These are phyloP conservation scores for Xylota segnis DNA, from an alignment of 2,888 invertebrate genomes.

Conservation along the genomic window DNA sequence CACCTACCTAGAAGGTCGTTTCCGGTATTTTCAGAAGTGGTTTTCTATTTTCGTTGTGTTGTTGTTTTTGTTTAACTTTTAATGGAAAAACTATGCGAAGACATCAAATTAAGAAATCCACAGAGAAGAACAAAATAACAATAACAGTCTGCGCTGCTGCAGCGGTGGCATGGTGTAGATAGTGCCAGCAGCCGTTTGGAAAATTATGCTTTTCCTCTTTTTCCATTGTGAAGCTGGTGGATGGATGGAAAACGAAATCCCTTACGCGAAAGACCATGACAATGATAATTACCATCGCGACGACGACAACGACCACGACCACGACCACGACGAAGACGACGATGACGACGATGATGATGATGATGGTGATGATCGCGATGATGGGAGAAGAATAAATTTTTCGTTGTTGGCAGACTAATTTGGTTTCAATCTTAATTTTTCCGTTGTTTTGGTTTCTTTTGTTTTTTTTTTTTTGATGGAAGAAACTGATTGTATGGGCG, in stretches of 20 bases:
- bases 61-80: conserved; percentile 43
- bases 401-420: conserved; percentile 52
- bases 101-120: conserved; percentile 68
- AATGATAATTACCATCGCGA: conserved; percentile 67
- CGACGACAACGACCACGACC: background rate
- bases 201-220: conserved; percentile 67
- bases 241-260: conserved; percentile 37
- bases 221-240: conserved; percentile 25
- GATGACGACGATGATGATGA: conserved; percentile 28
- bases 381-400: conserved; percentile 55
- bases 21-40: conserved; percentile 72
- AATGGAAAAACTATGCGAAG: conserved; percentile 68
- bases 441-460: conserved; percentile 14
- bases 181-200: conserved; percentile 50
- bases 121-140: conserved; percentile 50
- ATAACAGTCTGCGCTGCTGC: conserved; percentile 21
- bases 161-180: background rate
- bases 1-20: conserved; percentile 74
- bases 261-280: conserved; percentile 67
- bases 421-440: conserved; percentile 45
- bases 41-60: conserved; percentile 71
- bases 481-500: conserved; percentile 21
- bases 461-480: conserved; percentile 10
- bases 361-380: conserved; percentile 31
- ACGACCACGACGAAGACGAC: background rate